A percentile compares a stretch with the other conserved stretches of the same genome.
These are phyloP conservation scores for Pyrochroa serraticornis DNA, from an alignment of 2,888 invertebrate genomes.

Conservation along the genomic window DNA sequence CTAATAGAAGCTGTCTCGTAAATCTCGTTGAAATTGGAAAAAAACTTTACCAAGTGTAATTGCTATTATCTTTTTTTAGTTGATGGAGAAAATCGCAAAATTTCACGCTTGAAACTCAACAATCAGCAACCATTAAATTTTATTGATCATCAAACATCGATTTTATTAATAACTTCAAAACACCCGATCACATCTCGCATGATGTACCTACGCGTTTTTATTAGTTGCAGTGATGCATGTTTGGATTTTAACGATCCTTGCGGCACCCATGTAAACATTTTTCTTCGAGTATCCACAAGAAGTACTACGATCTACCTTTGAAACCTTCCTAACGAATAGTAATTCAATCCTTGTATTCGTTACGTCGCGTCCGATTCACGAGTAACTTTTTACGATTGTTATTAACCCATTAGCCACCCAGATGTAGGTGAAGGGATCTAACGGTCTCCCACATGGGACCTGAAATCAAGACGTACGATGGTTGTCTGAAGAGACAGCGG, in stretches of 20 bases:
- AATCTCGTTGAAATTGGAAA: constrained; percentile 38
- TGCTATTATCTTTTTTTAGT: constrained; percentile 19
- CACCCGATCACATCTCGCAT: no score
- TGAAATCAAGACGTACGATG: constrained; percentile 16
- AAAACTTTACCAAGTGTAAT: constrained; percentile 36
- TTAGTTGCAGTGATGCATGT: no score
- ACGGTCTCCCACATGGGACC: constrained; percentile 16
- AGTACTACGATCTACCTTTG: background rate
- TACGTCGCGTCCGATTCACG: background rate
- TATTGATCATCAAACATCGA: no score
- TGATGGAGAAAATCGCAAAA: no score
- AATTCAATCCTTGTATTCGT: background rate
- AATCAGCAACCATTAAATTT: no score
- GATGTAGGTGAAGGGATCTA: background rate
- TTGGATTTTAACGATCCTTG: no score
- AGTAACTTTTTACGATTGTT: background rate
- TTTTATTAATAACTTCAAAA: no score
- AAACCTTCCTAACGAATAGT: background rate
- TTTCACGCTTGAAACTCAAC: no score
- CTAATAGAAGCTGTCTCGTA: constrained; percentile 37
- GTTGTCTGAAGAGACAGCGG: constrained; percentile 3
- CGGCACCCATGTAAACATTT: no score
- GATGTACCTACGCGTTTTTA: no score
- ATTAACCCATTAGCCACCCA: constrained; percentile 1
- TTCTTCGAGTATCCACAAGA: no score